Percentiles rank a stretch among this genome's conserved stretches.
phyloP scores from a whole-genome alignment of 2,797 vertebrate species.

The Scyliorhinus canicula region DNA sequence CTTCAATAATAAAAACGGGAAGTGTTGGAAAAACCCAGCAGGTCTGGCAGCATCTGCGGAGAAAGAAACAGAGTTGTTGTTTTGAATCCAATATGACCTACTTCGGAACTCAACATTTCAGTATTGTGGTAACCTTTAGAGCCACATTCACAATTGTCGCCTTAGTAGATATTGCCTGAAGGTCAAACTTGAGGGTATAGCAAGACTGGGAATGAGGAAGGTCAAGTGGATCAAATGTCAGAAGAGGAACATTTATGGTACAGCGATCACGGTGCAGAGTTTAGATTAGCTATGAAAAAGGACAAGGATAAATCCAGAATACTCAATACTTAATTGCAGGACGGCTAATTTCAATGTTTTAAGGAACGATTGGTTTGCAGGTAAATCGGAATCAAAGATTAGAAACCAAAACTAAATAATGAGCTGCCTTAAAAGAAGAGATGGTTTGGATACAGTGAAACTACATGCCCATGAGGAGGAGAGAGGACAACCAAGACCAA shows the following conservation, averaged over 20 bases:
- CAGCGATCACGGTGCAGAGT: not conserved
- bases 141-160: not conserved
- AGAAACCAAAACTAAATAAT: too few relatives aligned
- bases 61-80: too few relatives aligned
- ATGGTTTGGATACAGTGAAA: too few relatives aligned
- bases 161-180: not conserved
- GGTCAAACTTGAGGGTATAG: not conserved
- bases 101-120: not conserved
- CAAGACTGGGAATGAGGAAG: not conserved
- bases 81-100: too few relatives aligned
- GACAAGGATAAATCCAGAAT: not conserved
- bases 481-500: too few relatives aligned
- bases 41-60: too few relatives aligned
- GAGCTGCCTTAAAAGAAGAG: too few relatives aligned
- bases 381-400: not conserved
- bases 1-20: too few relatives aligned
- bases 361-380: not conserved
- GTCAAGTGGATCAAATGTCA: not conserved
- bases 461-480: too few relatives aligned
- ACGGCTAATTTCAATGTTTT: not conserved
- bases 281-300: not conserved
- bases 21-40: too few relatives aligned
- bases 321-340: not conserved
- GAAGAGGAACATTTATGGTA: not conserved
- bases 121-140: not conserved